Evolutionary conservation across 2,113 vertebrate species (phyloP), one percentile per base, ranked within the genome.

Genomic region (Vanacampus margaritifer): DNA sequence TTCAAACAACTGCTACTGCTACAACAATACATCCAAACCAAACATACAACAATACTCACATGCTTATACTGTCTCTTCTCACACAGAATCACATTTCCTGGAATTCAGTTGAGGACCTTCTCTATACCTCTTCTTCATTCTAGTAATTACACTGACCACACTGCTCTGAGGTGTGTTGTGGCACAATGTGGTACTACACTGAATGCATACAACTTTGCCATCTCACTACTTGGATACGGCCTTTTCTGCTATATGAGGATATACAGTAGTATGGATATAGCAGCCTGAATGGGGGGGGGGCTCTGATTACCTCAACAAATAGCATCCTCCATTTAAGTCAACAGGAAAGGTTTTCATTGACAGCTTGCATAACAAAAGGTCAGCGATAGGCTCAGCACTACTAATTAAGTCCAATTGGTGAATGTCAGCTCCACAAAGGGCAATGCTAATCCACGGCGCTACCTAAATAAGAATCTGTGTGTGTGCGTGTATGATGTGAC

Each of bases 371-470:
- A 88, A 90, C 86, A 84, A 92, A 92, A 92, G 90, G 90, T 91
- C 91, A 92, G 86, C 63, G 63, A 78, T 83, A 86, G 91, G 86
- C 88, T 88, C 89, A 81, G 82, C 79, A 79, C 82, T 83, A 86
- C 91, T 93, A 92, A 93, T 93, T 91, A 92, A 92, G 87, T 90
- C 89, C 87, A 91, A 91, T 87, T 90, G 89, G 84, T 91, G 92
- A 93, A 93, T 93, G 92, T 91, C 91, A 93, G 86, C 90, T 86
- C 84, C 84, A 89, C 90, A 93, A 91, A 93, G 92, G 92, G 89
- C 92, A 93, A 65, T 39, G 63, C 87, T 91, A 91, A 93, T 91
- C 90, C 89, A 81, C 73, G 67, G 76, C 72, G 76, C 82, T 81
- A 76, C 63, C 79, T 83, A 83, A 81, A 81, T 60, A 83, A 68